phyloP scores from a whole-genome alignment of 2,888 invertebrate species.

The Cepaea hortensis region DNA sequence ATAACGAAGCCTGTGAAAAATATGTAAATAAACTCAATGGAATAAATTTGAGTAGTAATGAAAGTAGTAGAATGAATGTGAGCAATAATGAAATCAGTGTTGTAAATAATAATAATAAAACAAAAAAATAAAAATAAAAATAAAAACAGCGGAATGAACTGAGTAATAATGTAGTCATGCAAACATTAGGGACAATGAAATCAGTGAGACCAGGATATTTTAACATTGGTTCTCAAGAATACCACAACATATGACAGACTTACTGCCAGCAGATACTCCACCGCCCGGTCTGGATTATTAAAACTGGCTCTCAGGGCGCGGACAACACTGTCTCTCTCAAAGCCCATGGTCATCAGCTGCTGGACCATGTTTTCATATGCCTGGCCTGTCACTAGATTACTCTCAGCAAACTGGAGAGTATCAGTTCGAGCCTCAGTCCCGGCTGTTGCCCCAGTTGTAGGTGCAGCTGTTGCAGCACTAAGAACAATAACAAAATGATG shows the following conservation, averaged over 20 bases:
- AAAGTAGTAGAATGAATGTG: too few relatives aligned
- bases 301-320: constrained; percentile 95
- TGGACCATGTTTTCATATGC: constrained; percentile 87
- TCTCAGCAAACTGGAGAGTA: constrained; percentile 67
- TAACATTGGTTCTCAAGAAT: too few relatives aligned
- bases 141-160: too few relatives aligned
- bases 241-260: constrained; percentile 45
- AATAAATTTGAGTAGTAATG: too few relatives aligned
- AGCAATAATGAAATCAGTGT: too few relatives aligned
- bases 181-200: background rate
- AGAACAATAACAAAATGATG: background rate
- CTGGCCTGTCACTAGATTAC: constrained; percentile 79
- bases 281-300: constrained; percentile 97
- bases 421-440: constrained; percentile 50
- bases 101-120: too few relatives aligned
- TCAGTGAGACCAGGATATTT: too few relatives aligned
- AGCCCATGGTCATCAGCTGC: constrained; percentile 99
- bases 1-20: too few relatives aligned
- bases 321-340: constrained; percentile 85
- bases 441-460: constrained; percentile 37
- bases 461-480: constrained; percentile 12
- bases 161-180: background rate
- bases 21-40: too few relatives aligned
- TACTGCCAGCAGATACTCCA: constrained; percentile 90
- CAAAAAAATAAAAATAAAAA: too few relatives aligned